Evolutionary conservation across 2,888 invertebrate genomes (phyloP).

Genomic region (Metopia argyrocephala): DNA sequence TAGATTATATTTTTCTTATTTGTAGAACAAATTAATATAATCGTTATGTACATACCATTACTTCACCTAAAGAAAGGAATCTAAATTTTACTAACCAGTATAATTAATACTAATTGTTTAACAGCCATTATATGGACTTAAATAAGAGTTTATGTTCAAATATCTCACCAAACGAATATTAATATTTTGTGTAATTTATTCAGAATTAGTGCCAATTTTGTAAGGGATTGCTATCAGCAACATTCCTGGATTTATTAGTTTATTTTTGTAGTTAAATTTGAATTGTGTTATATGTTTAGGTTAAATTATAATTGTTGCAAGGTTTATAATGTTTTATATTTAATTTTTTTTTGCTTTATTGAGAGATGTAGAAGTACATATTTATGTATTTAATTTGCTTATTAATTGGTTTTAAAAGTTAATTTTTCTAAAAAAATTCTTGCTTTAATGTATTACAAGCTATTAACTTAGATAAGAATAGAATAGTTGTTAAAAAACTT

Average conservation of each 20-base stretch:
- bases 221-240: not conserved
- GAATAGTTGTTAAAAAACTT: too few relatives aligned
- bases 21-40: too few relatives aligned
- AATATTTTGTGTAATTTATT: not conserved
- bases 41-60: too few relatives aligned
- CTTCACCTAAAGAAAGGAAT: too few relatives aligned
- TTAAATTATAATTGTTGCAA: slow-evolving; percentile 35
- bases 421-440: not conserved
- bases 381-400: not conserved
- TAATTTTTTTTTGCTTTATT: not conserved
- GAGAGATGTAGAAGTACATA: not conserved
- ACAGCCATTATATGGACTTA: too few relatives aligned
- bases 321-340: slow-evolving; percentile 32
- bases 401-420: not conserved
- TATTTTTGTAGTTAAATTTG: not conserved
- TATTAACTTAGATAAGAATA: not conserved
- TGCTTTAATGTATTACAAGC: not conserved
- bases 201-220: not conserved
- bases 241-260: not conserved
- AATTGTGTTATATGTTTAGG: slow-evolving; percentile 26
- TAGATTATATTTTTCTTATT: too few relatives aligned
- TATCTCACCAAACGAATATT: not conserved
- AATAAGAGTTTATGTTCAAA: too few relatives aligned
- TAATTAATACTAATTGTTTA: too few relatives aligned
- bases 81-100: too few relatives aligned